A percentile compares a stretch with the other conserved stretches of the same genome.
These are phyloP conservation scores for Notothenia coriiceps DNA, from an alignment of 2,113 vertebrate genomes.

Conservation along the genomic window DNA sequence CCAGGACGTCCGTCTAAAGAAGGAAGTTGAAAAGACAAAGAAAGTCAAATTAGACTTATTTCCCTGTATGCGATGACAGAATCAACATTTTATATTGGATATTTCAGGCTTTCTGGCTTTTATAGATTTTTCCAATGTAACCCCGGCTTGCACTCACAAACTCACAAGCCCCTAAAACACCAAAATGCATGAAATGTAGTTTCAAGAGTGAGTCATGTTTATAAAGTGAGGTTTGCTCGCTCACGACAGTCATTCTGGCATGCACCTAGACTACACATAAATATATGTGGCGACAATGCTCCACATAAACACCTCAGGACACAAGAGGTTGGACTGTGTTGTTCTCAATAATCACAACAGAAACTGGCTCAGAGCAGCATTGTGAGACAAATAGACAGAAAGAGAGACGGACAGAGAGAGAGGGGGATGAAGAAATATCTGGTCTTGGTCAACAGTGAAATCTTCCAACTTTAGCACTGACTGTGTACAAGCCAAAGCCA, in stretches of 20 bases:
- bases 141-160: not conserved
- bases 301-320: conserved; percentile 46
- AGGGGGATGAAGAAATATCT: conserved; percentile 9
- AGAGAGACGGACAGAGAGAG: not conserved
- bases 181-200: conserved; percentile 19
- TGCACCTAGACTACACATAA: conserved; percentile 34
- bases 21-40: conserved; percentile 24
- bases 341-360: conserved; percentile 59
- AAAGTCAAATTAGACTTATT: not conserved
- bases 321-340: conserved; percentile 23
- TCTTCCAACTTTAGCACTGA: conserved; percentile 15
- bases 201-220: conserved; percentile 9
- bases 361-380: conserved; percentile 9
- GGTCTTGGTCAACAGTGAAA: conserved; percentile 1
- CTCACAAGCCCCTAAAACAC: conserved; percentile 4
- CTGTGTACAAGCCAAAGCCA: conserved; percentile 11
- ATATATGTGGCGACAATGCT: conserved; percentile 14
- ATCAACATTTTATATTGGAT: not conserved
- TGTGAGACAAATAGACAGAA: not conserved
- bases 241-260: conserved; percentile 22
- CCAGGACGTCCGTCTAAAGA: conserved; percentile 92
- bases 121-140: conserved; percentile 11
- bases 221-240: conserved; percentile 23
- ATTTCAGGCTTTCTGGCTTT: not conserved
- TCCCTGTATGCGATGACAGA: not conserved